Evolutionary conservation across 2,113 vertebrate species (phyloP), one percentile per base, ranked within the genome.

Genomic region (Pangasianodon hypophthalmus): DNA sequence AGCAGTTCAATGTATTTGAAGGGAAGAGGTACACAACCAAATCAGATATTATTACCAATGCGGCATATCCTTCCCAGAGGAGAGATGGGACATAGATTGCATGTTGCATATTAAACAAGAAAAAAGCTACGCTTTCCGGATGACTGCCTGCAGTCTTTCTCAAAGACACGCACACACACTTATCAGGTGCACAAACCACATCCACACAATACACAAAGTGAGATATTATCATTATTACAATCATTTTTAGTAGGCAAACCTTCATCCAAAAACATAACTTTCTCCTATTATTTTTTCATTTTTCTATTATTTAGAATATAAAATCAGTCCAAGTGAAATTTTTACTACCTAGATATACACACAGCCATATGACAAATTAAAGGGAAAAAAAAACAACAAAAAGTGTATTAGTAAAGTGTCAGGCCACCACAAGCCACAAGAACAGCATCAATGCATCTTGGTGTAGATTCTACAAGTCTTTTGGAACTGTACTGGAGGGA

Each of bases 1-100:
- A 91, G 93, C 90, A 87, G 89, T 92, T 92, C 86, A 82, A 92
- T 91, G 92, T 92, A 91, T 94, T 93, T 93, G 92, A 93, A 93
- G 88, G 89, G 91, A 84, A 88, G 88, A 91, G 90, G 90, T 90
- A 93, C 91, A 89, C 86, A 90, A 91, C 90, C 90, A 90, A 93
- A 94, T 92, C 91, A 90, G 92, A 92, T 92, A 93, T 91, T 91
- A 93, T 92, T 90, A 90, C 89, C 75, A 67, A 83, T 73, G 88
- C 92, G 52, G 84, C 91, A 73, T 87, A 92, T 90, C 91, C 90
- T 88, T 91, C 90, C 86, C 89, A 87, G 90, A 88, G 83, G 86
- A 89, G 91, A 90, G 90, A 86, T 90, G 88, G 92, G 88, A 91
- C 92, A 90, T 91, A 92, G 89, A 92, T 89, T 91, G 91, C 88